Percentiles rank a stretch among this genome's conserved stretches.
Conservation (phyloP, 37 sponge, comb jelly and placozoan genomes). For the Tethya wilhelma region DNA sequence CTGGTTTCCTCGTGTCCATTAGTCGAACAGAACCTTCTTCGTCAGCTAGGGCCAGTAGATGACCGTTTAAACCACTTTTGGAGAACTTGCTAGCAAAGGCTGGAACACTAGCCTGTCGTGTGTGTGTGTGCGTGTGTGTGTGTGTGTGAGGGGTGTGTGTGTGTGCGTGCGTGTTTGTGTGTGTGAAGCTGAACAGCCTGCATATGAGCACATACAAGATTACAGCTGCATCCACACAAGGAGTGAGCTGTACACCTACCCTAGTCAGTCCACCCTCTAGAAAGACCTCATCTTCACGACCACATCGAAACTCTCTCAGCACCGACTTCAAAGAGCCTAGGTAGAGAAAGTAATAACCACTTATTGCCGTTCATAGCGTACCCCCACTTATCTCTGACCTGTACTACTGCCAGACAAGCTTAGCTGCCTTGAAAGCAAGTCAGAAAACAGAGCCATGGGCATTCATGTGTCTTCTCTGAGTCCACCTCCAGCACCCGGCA, state of each 20-base stretch:
- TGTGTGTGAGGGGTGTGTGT: neutral
- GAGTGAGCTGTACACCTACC: neutral
- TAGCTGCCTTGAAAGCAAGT: no score
- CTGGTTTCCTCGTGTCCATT: slow-evolving; percentile 36
- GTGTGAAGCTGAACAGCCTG: neutral
- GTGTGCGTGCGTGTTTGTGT: neutral
- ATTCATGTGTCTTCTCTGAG: no score
- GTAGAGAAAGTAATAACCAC: no score
- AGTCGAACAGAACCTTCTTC: slow-evolving; percentile 72
- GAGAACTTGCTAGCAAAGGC: slow-evolving; percentile 65
- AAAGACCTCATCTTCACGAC: slow-evolving; percentile 19
- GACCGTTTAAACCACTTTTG: slow-evolving; percentile 48
- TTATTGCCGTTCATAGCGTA: no score
- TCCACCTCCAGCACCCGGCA: no score
- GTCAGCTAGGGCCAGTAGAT: slow-evolving; percentile 72
- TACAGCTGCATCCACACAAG: neutral
- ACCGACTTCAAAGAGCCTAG: slow-evolving; percentile 2
- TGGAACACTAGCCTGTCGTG: slow-evolving; percentile 43
- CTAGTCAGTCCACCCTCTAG: slow-evolving; percentile 1
- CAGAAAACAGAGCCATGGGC: no score
- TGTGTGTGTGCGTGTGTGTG: neutral
- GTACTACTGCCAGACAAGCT: no score
- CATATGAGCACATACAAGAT: neutral
- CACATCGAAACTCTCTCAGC: slow-evolving; percentile 5
- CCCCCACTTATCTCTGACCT: no score